Evolutionary conservation across 2,113 vertebrate species (phyloP).

Genomic region (Agapornis roseicollis): DNA sequence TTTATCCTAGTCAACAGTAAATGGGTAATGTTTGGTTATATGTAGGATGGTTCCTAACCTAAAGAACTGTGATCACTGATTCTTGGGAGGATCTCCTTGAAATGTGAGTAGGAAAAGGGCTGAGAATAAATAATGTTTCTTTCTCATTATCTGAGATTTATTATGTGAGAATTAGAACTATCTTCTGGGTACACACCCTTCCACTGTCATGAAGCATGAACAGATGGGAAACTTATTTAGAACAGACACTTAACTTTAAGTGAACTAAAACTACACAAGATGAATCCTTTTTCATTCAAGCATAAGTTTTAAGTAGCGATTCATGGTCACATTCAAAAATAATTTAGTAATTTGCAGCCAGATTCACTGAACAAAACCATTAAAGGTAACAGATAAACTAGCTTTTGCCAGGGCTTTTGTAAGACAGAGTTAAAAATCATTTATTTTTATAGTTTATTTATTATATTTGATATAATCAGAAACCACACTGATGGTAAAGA

Average conservation of each 20-base stretch:
- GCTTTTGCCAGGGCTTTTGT: not conserved
- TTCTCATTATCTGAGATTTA: not conserved
- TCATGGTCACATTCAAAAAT: not conserved
- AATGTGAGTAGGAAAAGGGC: not conserved
- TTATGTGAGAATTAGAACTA: not conserved
- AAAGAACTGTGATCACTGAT: not conserved
- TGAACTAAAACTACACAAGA: not conserved
- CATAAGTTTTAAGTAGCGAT: not conserved
- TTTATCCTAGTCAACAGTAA: not conserved
- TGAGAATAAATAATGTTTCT: not conserved
- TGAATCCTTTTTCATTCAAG: not conserved
- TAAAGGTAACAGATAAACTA: not conserved
- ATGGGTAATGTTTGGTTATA: not conserved
- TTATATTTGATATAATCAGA: not conserved
- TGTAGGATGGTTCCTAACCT: not conserved
- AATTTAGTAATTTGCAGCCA: not conserved
- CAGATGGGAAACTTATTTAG: not conserved
- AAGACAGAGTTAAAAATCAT: not conserved
- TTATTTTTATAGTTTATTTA: too few species aligned
- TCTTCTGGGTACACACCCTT: not conserved
- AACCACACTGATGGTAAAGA: not conserved
- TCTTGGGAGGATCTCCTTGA: not conserved
- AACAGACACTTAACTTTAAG: not conserved
- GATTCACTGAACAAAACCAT: not conserved
- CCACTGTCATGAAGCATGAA: not conserved